phyloP scores from a whole-genome alignment of 2,113 vertebrate genomes.

The Crotophaga sulcirostris region DNA sequence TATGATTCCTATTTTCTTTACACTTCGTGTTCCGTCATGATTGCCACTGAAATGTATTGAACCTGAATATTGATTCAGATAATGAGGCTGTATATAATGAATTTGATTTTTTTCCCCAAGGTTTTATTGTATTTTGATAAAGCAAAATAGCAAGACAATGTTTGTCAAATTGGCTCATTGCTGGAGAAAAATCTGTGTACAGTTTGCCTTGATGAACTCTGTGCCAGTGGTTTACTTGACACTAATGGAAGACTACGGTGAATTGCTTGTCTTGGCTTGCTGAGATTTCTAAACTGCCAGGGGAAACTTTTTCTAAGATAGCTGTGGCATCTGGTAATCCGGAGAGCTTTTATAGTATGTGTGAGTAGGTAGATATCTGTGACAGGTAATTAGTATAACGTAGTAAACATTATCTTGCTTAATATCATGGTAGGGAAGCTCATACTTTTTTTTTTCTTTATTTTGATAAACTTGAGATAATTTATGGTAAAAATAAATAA shows the following conservation, averaged over 20 bases:
- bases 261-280: neutral
- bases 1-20: neutral
- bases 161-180: neutral
- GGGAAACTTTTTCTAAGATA: neutral
- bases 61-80: neutral
- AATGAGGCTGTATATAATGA: neutral
- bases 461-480: neutral
- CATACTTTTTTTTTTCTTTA: neutral
- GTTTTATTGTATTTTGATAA: neutral
- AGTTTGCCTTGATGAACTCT: neutral
- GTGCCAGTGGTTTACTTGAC: constrained; percentile 14
- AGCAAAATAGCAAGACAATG: neutral
- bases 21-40: rapidly evolving
- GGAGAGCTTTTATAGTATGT: neutral
- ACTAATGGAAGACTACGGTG: neutral
- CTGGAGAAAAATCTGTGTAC: neutral
- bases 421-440: neutral
- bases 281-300: neutral
- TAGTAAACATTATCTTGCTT: neutral
- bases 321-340: neutral
- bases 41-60: neutral
- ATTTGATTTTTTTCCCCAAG: neutral
- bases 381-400: neutral
- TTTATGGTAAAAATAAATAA: neutral
- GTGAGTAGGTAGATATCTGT: neutral